Conservation (phyloP, 2,113 vertebrate species). For the Tetrax tetrax region DNA sequence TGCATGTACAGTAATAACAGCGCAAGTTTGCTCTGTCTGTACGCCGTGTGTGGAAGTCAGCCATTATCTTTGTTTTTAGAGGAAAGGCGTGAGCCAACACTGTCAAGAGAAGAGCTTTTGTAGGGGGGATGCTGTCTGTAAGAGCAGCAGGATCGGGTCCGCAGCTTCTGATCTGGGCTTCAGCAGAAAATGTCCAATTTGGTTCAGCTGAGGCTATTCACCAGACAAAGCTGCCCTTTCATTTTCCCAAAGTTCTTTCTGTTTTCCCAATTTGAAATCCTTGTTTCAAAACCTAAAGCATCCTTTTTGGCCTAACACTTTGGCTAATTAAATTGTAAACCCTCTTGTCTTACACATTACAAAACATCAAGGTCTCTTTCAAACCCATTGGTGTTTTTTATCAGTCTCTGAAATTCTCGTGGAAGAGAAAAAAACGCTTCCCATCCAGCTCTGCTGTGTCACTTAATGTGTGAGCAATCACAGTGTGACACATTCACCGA, state of each 20-base stretch:
- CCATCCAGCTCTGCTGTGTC: constrained; percentile 32
- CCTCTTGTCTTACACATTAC: background rate
- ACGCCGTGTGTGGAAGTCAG: background rate
- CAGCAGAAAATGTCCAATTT: background rate
- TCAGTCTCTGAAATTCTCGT: background rate
- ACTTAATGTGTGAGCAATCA: constrained; percentile 55
- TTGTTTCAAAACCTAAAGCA: background rate
- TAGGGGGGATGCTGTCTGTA: background rate
- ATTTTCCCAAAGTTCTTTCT: background rate
- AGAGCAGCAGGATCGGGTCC: background rate
- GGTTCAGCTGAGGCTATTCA: background rate
- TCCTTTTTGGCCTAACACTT: background rate
- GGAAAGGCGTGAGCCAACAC: background rate
- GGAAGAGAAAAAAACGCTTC: background rate
- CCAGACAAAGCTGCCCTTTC: background rate
- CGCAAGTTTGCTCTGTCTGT: background rate
- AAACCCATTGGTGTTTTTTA: background rate
- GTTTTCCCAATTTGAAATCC: background rate
- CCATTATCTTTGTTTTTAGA: background rate
- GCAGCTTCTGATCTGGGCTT: background rate
- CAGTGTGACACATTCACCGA: background rate
- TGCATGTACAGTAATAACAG: background rate
- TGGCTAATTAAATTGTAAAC: background rate
- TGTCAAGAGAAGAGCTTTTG: background rate
- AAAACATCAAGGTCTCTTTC: constrained; percentile 1